Conservation (phyloP, 2,888 invertebrate genomes). For the Empis livida region DNA sequence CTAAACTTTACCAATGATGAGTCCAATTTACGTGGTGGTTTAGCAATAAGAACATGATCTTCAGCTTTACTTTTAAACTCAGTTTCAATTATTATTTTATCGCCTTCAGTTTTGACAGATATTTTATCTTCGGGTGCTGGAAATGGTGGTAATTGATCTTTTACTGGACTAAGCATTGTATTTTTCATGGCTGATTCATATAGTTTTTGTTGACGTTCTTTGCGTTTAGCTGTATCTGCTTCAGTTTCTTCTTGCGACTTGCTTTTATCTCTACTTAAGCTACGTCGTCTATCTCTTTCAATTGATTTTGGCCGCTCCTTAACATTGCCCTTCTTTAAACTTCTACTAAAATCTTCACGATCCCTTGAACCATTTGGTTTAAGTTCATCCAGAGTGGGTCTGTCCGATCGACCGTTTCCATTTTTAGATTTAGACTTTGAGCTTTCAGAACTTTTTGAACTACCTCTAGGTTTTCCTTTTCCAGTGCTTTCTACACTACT, state of each 20-base stretch:
- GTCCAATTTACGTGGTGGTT: constrained; percentile 59
- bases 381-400: constrained; percentile 39
- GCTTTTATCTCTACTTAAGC: constrained; percentile 42
- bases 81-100: constrained; percentile 54
- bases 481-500: constrained; percentile 34
- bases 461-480: constrained; percentile 22
- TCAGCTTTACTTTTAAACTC: constrained; percentile 62
- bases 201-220: constrained; percentile 60
- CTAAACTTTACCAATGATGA: constrained; percentile 46
- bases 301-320: constrained; percentile 57
- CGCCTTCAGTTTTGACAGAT: constrained; percentile 55
- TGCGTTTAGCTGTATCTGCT: constrained; percentile 53
- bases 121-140: constrained; percentile 63
- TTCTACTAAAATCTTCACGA: constrained; percentile 9
- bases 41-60: constrained; percentile 63
- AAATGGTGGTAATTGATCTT: constrained; percentile 56
- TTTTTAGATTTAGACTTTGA: constrained; percentile 20
- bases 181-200: constrained; percentile 65
- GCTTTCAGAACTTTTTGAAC: constrained; percentile 23
- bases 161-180: constrained; percentile 59
- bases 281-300: constrained; percentile 41
- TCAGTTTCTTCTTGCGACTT: constrained; percentile 63
- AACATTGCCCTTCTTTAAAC: constrained; percentile 39
- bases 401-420: constrained; percentile 32
- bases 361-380: constrained; percentile 21